Evolutionary conservation across 2,888 invertebrate species (phyloP), one percentile per base, ranked within the genome.

Genomic region (Fragum sueziense): DNA sequence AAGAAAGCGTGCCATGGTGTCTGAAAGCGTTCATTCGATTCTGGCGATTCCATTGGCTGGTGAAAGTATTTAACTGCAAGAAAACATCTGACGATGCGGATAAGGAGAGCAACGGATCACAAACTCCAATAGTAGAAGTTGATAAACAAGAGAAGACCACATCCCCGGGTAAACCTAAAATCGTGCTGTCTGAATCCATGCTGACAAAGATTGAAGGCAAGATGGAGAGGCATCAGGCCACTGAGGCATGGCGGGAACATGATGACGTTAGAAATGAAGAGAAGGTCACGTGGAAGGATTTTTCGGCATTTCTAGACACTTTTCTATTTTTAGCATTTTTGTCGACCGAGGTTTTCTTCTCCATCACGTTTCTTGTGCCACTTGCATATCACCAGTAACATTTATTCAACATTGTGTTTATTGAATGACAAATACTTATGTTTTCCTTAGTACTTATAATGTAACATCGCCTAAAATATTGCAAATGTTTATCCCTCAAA

Each of bases 1-100:
- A 25, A 1, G 71, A 61, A 6, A 68, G 68, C 34, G 76, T 83
- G 2, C 83, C 83, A 14, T 4, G 31, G 6, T 78, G 57, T 25
- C 25, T 83, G 17, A 34, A 69, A 54, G 20, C 25, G 17, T 52
- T 76, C 51, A 25, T 79, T 4, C 22, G 41, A 33, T 34, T 65
- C 25, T 65, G 65, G 65, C 65, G 65, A 1, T 61, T 61, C 34
- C 61, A n/a, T 29, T 61, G 61, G 61, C 20, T 29, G 17, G n/a
- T 11, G 17, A 31, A 27, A 29, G 6, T 59, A 20, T 59, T 25
- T 34, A 62, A 33, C 11, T n/a, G 34, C 6, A 62, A 20, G 37
- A 20, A 11, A 29, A 4, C 7, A 31, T 17, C 27, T 29, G 25
- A n/a, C 11, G 61, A 65, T 17, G 41, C 9, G 6, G 25, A 41